Evolutionary conservation across 2,113 vertebrate genomes (phyloP).

Genomic region (Dryoscopus gambensis): DNA sequence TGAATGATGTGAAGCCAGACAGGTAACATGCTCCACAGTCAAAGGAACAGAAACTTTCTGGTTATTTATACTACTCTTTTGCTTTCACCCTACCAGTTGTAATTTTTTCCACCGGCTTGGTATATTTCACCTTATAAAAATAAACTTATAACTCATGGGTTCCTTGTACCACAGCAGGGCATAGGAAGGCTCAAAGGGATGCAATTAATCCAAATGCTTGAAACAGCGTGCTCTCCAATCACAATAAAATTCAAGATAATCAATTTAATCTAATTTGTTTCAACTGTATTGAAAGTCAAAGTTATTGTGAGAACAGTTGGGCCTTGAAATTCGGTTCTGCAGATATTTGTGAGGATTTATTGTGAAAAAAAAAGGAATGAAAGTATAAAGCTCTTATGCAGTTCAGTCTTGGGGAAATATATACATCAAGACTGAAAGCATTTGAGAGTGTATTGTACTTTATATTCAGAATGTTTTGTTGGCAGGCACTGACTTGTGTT

Average conservation of each 20-base stretch:
- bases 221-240: conserved; percentile 26
- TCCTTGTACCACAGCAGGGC: conserved; percentile 22
- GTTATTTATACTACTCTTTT: background rate
- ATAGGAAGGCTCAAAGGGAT: conserved; percentile 41
- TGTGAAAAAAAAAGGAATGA: background rate
- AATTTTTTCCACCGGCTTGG: background rate
- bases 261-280: conserved; percentile 38
- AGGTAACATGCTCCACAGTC: background rate
- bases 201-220: conserved; percentile 44
- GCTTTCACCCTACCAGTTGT: background rate
- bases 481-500: background rate
- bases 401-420: background rate
- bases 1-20: background rate
- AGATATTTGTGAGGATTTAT: conserved; percentile 21
- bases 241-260: conserved; percentile 39
- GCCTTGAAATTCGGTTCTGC: conserved; percentile 29
- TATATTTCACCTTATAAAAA: conserved; percentile 24
- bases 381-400: conserved; percentile 11
- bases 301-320: conserved; percentile 3
- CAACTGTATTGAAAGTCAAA: conserved; percentile 44
- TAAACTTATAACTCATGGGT: conserved; percentile 17
- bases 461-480: background rate
- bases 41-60: background rate
- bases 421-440: background rate
- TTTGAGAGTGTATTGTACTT: background rate